Evolutionary conservation across 2,113 vertebrate genomes (phyloP), one percentile per base, ranked within the genome.

Genomic region (Bubalus kerabau): DNA sequence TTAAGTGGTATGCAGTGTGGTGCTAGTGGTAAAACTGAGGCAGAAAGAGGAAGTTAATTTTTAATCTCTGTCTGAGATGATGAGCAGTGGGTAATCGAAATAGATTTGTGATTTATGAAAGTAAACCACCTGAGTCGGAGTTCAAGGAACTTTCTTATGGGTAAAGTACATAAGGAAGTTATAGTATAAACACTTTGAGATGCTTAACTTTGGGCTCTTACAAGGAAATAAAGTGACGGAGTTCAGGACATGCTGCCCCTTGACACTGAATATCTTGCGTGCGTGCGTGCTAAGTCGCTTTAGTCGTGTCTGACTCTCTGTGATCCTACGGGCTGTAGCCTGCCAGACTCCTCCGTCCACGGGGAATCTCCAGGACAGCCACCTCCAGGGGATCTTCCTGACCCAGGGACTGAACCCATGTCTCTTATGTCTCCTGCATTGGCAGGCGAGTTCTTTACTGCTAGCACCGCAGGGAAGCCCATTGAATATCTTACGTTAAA

Each of bases 261-360:
- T 52, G 48, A 30, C 46, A 56, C 13, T 40, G 67, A 40, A 13
- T 13, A 71, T 40, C 67, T 40, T 71, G 19, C 6, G 59, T 64
- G 60, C 2, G 4, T 67, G n/a, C 9, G 0, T 36, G 64, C 67
- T 12, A 71, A 71, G n/a, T 40, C 0, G 0, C 67, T 71, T 36
- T 23, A 71, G 64, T 36, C 4, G 4, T 36, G 17, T 71, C n/a
- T 71, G 67, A 71, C 19, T 71, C n/a, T 36, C 10, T 36, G 67
- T 36, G 67, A 23, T 23, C n/a, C n/a, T 40, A 12, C 1, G 1
- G n/a, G 67, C n/a, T 71, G n/a, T 40, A 71, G n/a, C n/a, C 67
- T 12, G 67, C 67, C 67, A 12, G n/a, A 40, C 67, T 71, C 2
- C 19, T 71, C n/a, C 40, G n/a, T 71, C 67, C n/a, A 23, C 2